Conservation (phyloP, 2,888 invertebrate genomes). For the Hipparchia semele region DNA sequence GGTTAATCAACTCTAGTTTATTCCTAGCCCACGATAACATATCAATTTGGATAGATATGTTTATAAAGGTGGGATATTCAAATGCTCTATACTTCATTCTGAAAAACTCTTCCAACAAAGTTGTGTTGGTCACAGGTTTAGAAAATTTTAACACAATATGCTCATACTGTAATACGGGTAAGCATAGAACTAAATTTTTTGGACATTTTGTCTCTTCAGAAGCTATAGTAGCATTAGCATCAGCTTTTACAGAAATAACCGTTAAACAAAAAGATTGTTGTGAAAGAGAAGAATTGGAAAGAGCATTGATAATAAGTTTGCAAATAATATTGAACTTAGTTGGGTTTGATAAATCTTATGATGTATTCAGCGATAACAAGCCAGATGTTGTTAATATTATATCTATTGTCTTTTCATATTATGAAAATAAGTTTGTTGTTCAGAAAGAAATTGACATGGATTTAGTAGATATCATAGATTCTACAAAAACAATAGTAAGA, state of each 20-base stretch:
- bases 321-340: conserved; percentile 66
- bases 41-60: conserved; percentile 72
- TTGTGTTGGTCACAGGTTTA: conserved; percentile 81
- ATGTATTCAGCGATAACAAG: conserved; percentile 56
- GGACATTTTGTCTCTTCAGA: conserved; percentile 63
- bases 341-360: conserved; percentile 64
- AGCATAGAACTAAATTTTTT: conserved; percentile 58
- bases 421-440: conserved; percentile 63
- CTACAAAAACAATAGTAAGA: conserved; percentile 58
- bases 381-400: conserved; percentile 57
- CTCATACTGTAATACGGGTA: conserved; percentile 66
- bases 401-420: conserved; percentile 60
- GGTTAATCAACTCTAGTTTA: conserved; percentile 84
- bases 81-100: conserved; percentile 87
- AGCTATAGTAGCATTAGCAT: conserved; percentile 58
- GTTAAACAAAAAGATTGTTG: conserved; percentile 56
- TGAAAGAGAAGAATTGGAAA: conserved; percentile 63
- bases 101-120: conserved; percentile 87
- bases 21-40: conserved; percentile 67
- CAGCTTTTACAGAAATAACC: conserved; percentile 62
- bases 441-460: conserved; percentile 68
- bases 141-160: conserved; percentile 84
- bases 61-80: conserved; percentile 76
- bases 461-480: conserved; percentile 66
- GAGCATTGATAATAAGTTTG: conserved; percentile 63